Evolutionary conservation across 2,888 invertebrate genomes (phyloP), one percentile per base, ranked within the genome.

Genomic region (Teleogryllus oceanicus): DNA sequence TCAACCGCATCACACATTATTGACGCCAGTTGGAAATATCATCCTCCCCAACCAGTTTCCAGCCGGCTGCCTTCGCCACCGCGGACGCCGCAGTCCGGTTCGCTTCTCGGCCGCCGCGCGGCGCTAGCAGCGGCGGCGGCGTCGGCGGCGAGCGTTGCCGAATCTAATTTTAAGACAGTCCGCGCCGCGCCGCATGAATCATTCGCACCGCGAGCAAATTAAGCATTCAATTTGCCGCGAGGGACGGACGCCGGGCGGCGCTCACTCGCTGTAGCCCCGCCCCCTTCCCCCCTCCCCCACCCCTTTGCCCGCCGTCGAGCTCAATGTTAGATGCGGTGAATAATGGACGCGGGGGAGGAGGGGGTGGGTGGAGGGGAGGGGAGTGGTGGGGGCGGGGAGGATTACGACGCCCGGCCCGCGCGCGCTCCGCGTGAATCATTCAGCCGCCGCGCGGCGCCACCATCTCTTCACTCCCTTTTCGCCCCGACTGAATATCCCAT

Each of bases 161-260:
- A 62, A 11, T 62, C 62, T 62, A 16, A 62, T 62, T 62, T 62
- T 62, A 62, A 62, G 62, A 62, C 62, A 62, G 16, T 13, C 16
- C n/a, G 16, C 62, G 13, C 62, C 4, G 37, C 37, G 37, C 5
- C 37, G 37, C 62, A n/a, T 62, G 62, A 62, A 62, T 62, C 62
- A 62, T 62, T 62, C 16, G 16, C 62, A 62, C 62, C 62, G 62
- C n/a, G 62, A 62, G n/a, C 62, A 62, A 62, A 62, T 62, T 62
- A 62, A 62, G 62, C 62, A 62, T 62, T 62, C 62, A 62, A 62
- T 62, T 62, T 62, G 62, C 62, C n/a, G 62, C n/a, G 62, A n/a
- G 62, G 62, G 62, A n/a, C n/a, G 62, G 62, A 62, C n/a, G 62
- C 62, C 4, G 16, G 13, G 8, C 62, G 62, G 13, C 62, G n/a